These are phyloP conservation scores for Vandiemenella viatica DNA, from an alignment of 2,888 invertebrate species.

Conservation along the genomic window DNA sequence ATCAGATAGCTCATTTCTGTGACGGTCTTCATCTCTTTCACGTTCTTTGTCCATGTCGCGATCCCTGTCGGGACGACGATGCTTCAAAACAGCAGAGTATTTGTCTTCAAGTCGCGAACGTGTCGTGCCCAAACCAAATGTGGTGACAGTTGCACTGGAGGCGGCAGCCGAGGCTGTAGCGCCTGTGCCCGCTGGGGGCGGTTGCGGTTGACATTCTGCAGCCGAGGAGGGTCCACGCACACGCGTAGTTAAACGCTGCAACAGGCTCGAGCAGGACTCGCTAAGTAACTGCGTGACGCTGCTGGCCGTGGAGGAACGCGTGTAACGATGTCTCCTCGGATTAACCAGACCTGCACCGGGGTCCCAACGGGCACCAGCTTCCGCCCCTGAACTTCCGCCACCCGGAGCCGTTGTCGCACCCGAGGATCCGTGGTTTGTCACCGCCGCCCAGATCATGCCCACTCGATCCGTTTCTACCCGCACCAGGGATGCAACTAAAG, in stretches of 20 bases:
- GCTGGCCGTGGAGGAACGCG: constrained; percentile 54
- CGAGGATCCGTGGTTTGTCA: neutral
- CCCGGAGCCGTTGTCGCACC: constrained; percentile 13
- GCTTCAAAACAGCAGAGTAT: constrained; percentile 58
- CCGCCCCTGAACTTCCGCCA: constrained; percentile 15
- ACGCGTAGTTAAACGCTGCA: constrained; percentile 61
- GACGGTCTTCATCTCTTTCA: no score
- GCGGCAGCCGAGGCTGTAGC: constrained; percentile 1
- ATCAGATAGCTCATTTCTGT: no score
- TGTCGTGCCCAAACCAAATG: constrained; percentile 39
- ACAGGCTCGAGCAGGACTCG: constrained; percentile 72
- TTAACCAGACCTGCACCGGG: constrained; percentile 20
- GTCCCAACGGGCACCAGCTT: constrained; percentile 19
- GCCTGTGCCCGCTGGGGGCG: constrained; percentile 20
- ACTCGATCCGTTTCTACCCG: constrained; percentile 21
- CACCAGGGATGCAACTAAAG: constrained; percentile 24
- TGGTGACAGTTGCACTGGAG: no score
- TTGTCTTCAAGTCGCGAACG: constrained; percentile 62
- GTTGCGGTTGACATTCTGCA: no score
- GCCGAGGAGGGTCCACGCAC: constrained; percentile 57
- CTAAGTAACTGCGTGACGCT: constrained; percentile 75
- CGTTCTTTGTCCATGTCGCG: neutral
- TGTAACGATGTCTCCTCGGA: constrained; percentile 40
- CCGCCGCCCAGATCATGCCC: constrained; percentile 3
- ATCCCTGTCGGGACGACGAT: constrained; percentile 23